Percentiles rank a stretch among this genome's conserved stretches.
phyloP scores from a whole-genome alignment of 2,113 vertebrate genomes.

The Rhadina sibilatrix region DNA sequence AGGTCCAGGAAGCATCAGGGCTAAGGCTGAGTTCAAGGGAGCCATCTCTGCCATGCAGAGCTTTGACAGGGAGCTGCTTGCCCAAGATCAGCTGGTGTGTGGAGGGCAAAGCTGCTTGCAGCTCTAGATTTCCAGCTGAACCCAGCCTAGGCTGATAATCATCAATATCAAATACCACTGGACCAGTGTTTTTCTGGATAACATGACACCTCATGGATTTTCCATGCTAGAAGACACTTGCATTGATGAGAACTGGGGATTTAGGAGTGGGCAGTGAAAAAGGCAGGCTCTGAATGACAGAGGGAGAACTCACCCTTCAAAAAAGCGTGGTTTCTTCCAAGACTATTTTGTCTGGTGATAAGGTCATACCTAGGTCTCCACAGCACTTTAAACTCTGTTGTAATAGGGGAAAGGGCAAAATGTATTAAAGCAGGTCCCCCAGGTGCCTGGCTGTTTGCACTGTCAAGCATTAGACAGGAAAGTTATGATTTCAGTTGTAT shows the following conservation, averaged over 20 bases:
- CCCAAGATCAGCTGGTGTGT: background rate
- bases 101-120: background rate
- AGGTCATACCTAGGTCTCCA: background rate
- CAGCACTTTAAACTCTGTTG: background rate
- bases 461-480: background rate
- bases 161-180: rapidly evolving
- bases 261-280: background rate
- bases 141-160: background rate
- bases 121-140: background rate
- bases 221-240: background rate
- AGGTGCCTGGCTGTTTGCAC: background rate
- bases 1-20: background rate
- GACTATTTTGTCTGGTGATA: background rate
- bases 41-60: background rate
- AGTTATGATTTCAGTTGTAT: background rate
- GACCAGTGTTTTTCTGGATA: background rate
- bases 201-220: rapidly evolving
- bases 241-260: background rate
- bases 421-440: background rate
- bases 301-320: background rate
- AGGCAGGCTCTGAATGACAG: background rate
- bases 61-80: background rate
- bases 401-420: background rate
- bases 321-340: background rate
- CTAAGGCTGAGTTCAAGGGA: background rate